Percentiles rank a stretch among this genome's conserved stretches.
These are phyloP conservation scores for Dasypus novemcinctus DNA, from an alignment of 2,113 vertebrate species.

Conservation along the genomic window DNA sequence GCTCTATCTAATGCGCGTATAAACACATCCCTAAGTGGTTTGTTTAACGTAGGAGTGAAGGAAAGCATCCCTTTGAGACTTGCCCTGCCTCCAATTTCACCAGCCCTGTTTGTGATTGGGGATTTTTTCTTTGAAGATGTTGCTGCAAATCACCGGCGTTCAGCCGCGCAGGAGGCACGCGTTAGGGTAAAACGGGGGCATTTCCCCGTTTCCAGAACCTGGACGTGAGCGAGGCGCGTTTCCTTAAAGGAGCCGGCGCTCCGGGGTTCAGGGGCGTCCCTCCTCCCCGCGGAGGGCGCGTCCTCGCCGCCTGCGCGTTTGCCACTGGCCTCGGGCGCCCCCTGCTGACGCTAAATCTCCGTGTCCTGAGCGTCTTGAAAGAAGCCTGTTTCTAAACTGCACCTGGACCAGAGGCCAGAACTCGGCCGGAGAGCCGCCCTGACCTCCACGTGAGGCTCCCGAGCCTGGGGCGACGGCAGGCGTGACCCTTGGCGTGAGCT, in stretches of 20 bases:
- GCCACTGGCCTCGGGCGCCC: background rate
- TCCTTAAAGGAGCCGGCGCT: background rate
- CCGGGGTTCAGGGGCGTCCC: too few species aligned
- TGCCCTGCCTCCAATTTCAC: background rate
- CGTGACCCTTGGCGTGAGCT: too few species aligned
- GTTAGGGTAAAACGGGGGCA: background rate
- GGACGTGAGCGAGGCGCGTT: background rate
- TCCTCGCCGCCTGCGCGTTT: background rate
- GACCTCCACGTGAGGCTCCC: too few species aligned
- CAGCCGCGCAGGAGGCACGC: background rate
- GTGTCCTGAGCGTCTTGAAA: slow-evolving; percentile 35
- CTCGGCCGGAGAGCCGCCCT: too few species aligned
- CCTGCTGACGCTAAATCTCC: background rate
- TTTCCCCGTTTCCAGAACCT: background rate
- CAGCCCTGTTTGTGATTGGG: background rate
- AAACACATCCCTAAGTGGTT: background rate
- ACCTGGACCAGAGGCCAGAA: too few species aligned
- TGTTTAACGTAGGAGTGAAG: background rate
- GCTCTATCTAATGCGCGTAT: background rate
- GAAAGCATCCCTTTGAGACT: background rate
- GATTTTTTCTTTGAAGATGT: background rate
- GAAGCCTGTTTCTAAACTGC: slow-evolving; percentile 44
- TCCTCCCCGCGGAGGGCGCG: too few species aligned
- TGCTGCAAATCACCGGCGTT: background rate
- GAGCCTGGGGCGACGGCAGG: too few species aligned